Base-by-base conservation (phyloP, 1,140 invertebrate genomes). In the Lanistes nyassanus region DNA sequence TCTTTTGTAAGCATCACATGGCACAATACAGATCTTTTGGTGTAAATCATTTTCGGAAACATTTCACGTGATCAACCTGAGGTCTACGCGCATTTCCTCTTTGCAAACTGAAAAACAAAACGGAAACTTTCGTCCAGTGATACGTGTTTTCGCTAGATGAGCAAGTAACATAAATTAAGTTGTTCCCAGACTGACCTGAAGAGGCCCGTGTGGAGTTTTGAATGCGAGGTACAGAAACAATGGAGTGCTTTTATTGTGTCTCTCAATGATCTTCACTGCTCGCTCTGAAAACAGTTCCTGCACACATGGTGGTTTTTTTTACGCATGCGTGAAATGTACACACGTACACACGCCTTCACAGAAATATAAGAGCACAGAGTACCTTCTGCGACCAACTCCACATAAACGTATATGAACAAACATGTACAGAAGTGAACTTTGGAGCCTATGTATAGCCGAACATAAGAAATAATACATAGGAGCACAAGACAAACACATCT, bases 201-300 rank as follows among this genome's bases (percentile, higher is more conserved):
- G 58, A 21, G 79, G 79, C 26, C 39, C 64, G 34, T 80, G 79
- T 5, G 77, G 73, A 42, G 31, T 62, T 53, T 80, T 76, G 68
- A 78, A 80, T 23, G 79, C 65, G 29, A 80, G 73, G 51, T 80
- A 80, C 26, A 80, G 47, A 39, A 80, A 80, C 23, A 80, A 53
- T 6, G 79, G 79, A 39, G 68, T 67, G 47, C 36, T 62, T 53
- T 55, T 75, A 64, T 75, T 65, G 62, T 80, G 79, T 6, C 66
- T 6, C 21, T 65, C 55, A 11, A 80, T 75, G 21, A 80, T 69
- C 1, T 69, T 64, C 37, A 60, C 67, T 29, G 76, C 74, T 29
- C 56, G 34, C 11, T 75, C 53, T 9, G 70, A 42, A 69, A 87
- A 85, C 5, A 85, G 67, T 62, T 86, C 71, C 86, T 87, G 72